These are phyloP conservation scores for Trachurus trachurus DNA, from an alignment of 2,797 vertebrate genomes.

Conservation along the genomic window DNA sequence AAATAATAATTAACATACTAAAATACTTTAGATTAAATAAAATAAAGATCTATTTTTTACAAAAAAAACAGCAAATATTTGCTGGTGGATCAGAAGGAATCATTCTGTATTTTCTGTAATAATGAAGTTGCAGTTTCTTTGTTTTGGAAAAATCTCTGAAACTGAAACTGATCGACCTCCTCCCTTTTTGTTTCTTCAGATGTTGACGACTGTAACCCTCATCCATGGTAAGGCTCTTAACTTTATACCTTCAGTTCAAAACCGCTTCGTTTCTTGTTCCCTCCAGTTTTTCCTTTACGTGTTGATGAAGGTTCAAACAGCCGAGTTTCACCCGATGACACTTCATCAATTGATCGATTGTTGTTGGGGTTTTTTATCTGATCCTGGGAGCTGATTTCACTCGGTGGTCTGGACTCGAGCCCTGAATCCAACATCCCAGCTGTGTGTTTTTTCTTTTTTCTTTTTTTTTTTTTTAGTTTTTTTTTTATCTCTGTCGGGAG, in stretches of 20 bases:
- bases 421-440: not conserved
- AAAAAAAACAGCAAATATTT: not conserved
- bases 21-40: no score
- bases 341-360: no score
- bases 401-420: constrained; percentile 12
- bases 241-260: not conserved
- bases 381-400: not conserved
- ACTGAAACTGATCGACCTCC: not conserved
- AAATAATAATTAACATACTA: no score
- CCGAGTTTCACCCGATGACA: no score
- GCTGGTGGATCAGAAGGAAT: not conserved
- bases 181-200: constrained; percentile 80
- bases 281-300: not conserved
- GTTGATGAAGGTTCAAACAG: not conserved
- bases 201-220: constrained; percentile 95
- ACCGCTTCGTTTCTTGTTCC: no score
- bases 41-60: no score
- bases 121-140: no score
- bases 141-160: not conserved
- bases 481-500: not conserved
- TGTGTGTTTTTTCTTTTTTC: no score
- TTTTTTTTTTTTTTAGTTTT: no score
- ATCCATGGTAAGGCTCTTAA: constrained; percentile 91
- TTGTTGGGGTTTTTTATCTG: not conserved
- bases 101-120: not conserved